Evolutionary conservation across 2,113 vertebrate species (phyloP), one percentile per base, ranked within the genome.

Genomic region (Nipponia nippon): DNA sequence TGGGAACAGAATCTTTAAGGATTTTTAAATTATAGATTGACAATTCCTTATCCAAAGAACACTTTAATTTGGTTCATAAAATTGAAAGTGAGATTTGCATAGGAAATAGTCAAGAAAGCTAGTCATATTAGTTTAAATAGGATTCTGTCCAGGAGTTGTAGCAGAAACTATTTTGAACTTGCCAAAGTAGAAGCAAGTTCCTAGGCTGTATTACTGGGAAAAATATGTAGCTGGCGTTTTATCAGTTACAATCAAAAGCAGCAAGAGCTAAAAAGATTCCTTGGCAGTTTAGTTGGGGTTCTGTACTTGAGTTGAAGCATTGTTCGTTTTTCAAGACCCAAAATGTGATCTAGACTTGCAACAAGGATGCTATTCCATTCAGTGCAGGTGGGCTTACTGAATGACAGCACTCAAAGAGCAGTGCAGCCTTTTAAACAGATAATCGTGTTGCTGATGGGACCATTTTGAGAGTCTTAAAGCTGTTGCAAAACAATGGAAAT

Each of bases 401-500:
- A 46, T 62, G 79, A 29, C 58, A 59, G 71, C 40, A 50, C 79
- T 96, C 7, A 3, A 67, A 59, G 72, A 88, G 36, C 30, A 53
- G 71, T 58, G 34, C 71, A 81, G 59, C 62, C 42, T 88, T 93
- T 93, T 92, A 83, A 80, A 83, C 19, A 90, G 89, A 34, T 92
- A 88, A 90, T 86, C 5, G 10, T 61, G 22, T 62, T 88, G 78
- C 47, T 94, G 93, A 86, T 88, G 76, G 94, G 75, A 90, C 71
- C 71, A 34, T 87, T 91, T 83, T 47, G 85, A 88, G 78, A 88
- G 79, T 58, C 44, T 66, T 40, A 56, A 77, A 92, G 87, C 75
- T 95, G 79, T 66, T 94, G 92, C 69, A 92, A 95, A 94, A 93
- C 82, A 90, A 49, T 86, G 79, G 82, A 92, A 95, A 83, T 90